Evolutionary conservation across 2,888 invertebrate genomes (phyloP).

Genomic region (Enchytraeus crypticus): DNA sequence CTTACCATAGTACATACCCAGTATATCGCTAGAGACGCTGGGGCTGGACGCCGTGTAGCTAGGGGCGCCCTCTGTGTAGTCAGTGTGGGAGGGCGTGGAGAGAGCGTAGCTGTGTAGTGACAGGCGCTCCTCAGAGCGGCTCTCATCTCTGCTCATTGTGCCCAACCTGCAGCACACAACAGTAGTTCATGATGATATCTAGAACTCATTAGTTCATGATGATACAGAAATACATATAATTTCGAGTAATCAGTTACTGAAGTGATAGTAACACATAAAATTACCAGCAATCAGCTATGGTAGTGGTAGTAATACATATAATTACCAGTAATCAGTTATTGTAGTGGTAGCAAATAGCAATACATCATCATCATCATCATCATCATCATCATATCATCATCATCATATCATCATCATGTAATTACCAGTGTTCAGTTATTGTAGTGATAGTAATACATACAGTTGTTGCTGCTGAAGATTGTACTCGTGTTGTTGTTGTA

Average conservation of each 20-base stretch:
- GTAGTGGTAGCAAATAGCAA: too few species aligned
- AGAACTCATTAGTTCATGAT: not conserved
- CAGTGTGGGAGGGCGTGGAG: slow-evolving; percentile 90
- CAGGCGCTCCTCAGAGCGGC: not conserved
- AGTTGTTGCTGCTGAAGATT: too few species aligned
- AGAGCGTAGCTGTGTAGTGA: slow-evolving; percentile 33
- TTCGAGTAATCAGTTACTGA: not conserved
- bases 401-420: too few species aligned
- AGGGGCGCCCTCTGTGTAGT: slow-evolving; percentile 70
- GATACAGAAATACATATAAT: not conserved
- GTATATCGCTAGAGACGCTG: slow-evolving; percentile 46
- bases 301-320: not conserved
- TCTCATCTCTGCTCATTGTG: too few species aligned
- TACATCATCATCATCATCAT: too few species aligned
- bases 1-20: too few species aligned
- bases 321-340: too few species aligned
- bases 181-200: not conserved
- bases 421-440: not conserved
- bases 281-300: not conserved
- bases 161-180: too few species aligned
- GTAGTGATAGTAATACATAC: not conserved
- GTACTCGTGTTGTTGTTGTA: too few species aligned
- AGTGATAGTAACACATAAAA: not conserved
- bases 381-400: too few species aligned
- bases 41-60: slow-evolving; percentile 95